Evolutionary conservation across 2,888 invertebrate species (phyloP).

Genomic region (Lampropteryx suffumata): DNA sequence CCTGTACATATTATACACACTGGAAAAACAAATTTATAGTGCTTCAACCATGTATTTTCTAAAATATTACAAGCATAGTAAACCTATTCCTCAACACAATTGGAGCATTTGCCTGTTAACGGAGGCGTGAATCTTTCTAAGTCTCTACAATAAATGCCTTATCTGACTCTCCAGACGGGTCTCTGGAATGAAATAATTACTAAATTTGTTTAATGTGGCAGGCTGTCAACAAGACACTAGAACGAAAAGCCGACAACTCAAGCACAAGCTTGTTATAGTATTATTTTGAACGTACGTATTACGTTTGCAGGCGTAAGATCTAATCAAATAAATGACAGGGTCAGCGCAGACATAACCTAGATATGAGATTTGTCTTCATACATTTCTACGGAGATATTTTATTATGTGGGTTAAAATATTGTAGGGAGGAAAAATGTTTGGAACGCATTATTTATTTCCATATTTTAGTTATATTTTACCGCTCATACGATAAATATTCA

Average conservation of each 20-base stretch:
- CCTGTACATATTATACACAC: no score
- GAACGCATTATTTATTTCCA: conserved; percentile 11
- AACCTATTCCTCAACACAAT: no score
- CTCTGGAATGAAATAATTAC: conserved; percentile 11
- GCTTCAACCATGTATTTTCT: no score
- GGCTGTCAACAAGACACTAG: background rate
- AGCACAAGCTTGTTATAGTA: no score
- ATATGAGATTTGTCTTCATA: background rate
- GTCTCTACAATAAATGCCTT: conserved; percentile 16
- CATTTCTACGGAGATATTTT: background rate
- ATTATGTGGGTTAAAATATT: conserved; percentile 3
- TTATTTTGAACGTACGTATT: no score
- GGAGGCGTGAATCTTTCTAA: conserved; percentile 14
- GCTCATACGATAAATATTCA: conserved; percentile 17
- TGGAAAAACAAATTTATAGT: no score
- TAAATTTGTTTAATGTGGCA: no score
- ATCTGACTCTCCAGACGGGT: conserved; percentile 17
- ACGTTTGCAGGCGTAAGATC: no score
- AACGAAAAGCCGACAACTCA: background rate
- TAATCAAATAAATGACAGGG: no score
- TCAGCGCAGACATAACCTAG: no score
- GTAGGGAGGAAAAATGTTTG: background rate
- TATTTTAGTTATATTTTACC: conserved; percentile 9
- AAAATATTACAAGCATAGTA: no score
- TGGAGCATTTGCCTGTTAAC: background rate